Conservation (phyloP, 2,113 vertebrate species). For the Corythaixoides concolor region DNA sequence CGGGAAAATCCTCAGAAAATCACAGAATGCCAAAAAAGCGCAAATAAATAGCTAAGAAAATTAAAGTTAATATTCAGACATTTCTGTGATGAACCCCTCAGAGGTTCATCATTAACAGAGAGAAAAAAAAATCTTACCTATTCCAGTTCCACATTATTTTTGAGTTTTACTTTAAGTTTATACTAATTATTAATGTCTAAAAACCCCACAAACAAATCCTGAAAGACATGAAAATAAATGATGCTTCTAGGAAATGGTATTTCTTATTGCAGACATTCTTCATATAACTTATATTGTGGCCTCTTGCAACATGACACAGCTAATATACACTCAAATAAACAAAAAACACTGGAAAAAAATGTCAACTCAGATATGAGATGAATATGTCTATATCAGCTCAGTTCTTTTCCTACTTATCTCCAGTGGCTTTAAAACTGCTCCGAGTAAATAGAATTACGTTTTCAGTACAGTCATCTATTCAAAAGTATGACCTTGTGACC, state of each 20-base stretch:
- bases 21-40: not conserved
- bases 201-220: not conserved
- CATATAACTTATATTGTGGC: not conserved
- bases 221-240: slow-evolving; percentile 3
- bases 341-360: not conserved
- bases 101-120: not conserved
- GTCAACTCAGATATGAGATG: not conserved
- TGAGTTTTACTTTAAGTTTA: not conserved
- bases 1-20: not conserved
- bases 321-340: not conserved
- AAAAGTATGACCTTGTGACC: not conserved
- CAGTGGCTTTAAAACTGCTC: not conserved
- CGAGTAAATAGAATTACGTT: not conserved
- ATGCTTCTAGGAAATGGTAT: not conserved
- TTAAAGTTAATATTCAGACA: not conserved
- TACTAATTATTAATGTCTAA: not conserved
- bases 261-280: not conserved
- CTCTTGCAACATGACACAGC: not conserved
- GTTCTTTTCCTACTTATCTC: not conserved
- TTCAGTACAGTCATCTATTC: not conserved
- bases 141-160: not conserved
- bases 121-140: not conserved
- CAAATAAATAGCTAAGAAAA: not conserved
- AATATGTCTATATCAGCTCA: not conserved
- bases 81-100: not conserved